Base-by-base conservation (phyloP, 2,888 invertebrate genomes). In the Cephus runcator region DNA sequence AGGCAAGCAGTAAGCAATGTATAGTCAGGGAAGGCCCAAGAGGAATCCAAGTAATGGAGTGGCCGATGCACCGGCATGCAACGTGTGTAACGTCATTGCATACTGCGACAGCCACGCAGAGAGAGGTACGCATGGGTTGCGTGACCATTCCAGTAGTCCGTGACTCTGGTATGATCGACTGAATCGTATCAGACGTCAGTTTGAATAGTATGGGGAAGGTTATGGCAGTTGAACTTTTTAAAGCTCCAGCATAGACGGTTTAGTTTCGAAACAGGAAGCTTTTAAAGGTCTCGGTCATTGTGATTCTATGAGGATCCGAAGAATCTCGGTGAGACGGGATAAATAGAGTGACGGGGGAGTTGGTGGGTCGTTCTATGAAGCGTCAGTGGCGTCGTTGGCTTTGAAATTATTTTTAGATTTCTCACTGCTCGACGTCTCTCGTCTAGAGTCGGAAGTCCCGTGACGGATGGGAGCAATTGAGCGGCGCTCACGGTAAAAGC, bases 1-100 rank as follows among this genome's bases (percentile, higher is more conserved):
- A 69, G 35, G 35, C 35, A 11, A 23, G 1, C 34, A 31, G 34
- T 33, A 71, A 34, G 71, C 34, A 71, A 34, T 33, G 71, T 31
- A 23, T 31, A 31, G 71, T 34, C 12, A 23, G 33, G 31, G 71
- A 71, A 31, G 71, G 31, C 71, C 34, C 15, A 71, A 74, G 80
- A 81, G 85, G 85, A 84, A 86, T 86, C 82, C 83, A 79, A 82
- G 84, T 84, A 85, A 85, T 84, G 83, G 84, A 84, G 83, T 82
- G 83, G 81, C 81, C 82, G 83, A 84, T 82, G 80, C 83, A 77
- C 75, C 78, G 85, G 84, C 80, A 84, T 83, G 71, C 71, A 34
- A 71, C 33, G 71, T 12, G 71, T 71, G 71, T 30, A 15, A 33
- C 71, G 34, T 71, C 34, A 71, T 33, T 71, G 34, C 71, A 31